These are phyloP conservation scores for Polypedilum pembai DNA, from an alignment of 1,140 invertebrate species.

Conservation along the genomic window DNA sequence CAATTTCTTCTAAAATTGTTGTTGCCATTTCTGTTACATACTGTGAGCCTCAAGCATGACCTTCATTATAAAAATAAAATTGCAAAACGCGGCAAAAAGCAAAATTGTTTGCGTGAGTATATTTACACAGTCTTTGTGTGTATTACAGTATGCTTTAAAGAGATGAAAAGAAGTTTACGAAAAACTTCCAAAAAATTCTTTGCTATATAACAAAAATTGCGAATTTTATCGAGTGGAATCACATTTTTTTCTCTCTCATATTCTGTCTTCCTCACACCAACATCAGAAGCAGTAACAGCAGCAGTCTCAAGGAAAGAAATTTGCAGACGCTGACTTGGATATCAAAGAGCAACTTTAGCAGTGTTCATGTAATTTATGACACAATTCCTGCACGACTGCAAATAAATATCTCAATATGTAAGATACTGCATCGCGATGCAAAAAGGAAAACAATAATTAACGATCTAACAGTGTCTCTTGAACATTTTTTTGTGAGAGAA, in stretches of 20 bases:
- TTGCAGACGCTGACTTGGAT: background rate
- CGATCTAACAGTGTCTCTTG: too few relatives aligned
- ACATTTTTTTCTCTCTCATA: background rate
- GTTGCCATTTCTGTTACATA: background rate
- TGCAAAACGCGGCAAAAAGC: conserved; percentile 21
- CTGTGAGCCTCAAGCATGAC: background rate
- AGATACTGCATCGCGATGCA: too few relatives aligned
- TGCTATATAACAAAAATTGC: background rate
- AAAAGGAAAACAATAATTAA: too few relatives aligned
- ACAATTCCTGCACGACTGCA: background rate
- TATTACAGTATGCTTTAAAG: background rate
- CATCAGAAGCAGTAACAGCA: background rate
- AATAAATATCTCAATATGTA: background rate
- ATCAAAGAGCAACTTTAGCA: background rate
- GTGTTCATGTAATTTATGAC: background rate
- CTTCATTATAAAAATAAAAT: conserved; percentile 28
- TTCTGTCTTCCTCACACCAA: background rate
- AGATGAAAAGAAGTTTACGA: background rate
- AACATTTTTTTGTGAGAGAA: too few relatives aligned
- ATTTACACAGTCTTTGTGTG: background rate
- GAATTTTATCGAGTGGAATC: conserved; percentile 6
- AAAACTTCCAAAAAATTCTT: background rate
- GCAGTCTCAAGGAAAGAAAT: background rate
- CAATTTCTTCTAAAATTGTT: background rate
- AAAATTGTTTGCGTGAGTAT: background rate